These are phyloP conservation scores for Rhogogaster chlorosoma DNA, from an alignment of 2,888 invertebrate species.

Conservation along the genomic window DNA sequence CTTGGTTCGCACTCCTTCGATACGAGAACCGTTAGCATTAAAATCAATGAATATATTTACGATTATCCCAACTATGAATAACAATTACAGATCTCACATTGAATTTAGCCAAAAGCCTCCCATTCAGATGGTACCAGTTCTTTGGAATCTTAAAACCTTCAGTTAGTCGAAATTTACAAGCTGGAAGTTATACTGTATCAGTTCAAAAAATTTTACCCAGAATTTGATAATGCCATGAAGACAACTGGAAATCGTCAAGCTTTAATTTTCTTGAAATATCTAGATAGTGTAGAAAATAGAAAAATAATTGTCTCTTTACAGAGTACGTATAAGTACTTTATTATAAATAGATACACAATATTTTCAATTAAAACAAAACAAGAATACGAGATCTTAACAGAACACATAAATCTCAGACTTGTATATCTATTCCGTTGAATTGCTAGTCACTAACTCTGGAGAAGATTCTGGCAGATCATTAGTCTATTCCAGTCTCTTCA, in stretches of 20 bases:
- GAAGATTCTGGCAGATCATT: background rate
- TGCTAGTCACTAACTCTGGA: background rate
- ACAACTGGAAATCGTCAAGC: background rate
- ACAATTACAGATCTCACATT: background rate
- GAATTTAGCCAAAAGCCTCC: background rate
- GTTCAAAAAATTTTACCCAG: background rate
- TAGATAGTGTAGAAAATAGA: background rate
- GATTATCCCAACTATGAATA: background rate
- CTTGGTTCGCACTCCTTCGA: background rate
- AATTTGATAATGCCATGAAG: background rate
- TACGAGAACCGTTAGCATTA: background rate
- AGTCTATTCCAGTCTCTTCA: background rate
- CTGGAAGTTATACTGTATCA: background rate
- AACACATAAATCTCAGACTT: conserved; percentile 70
- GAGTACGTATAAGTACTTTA: background rate
- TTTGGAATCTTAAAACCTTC: background rate
- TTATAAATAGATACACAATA: background rate
- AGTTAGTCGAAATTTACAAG: background rate
- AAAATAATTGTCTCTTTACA: background rate
- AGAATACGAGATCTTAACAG: background rate
- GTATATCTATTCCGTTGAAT: background rate
- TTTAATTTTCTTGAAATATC: background rate
- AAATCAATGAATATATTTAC: too few relatives aligned
- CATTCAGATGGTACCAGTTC: background rate
- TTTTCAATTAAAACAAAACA: background rate